phyloP scores from a whole-genome alignment of 2,888 invertebrate species.

The Pseudococcus jackbeardsleyi region DNA sequence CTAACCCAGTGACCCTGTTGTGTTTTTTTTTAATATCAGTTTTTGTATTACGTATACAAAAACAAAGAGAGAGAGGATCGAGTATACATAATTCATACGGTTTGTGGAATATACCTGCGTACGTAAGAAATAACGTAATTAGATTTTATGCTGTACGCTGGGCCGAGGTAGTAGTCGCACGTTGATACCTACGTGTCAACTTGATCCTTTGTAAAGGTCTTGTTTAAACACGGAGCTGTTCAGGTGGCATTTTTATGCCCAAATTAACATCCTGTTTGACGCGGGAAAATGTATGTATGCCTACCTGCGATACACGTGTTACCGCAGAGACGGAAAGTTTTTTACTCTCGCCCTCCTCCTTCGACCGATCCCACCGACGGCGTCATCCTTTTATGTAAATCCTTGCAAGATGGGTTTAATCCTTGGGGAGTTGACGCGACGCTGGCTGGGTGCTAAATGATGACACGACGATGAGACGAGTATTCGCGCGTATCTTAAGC shows the following conservation, averaged over 20 bases:
- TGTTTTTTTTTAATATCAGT: not conserved
- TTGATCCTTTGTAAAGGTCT: not conserved
- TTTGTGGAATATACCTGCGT: not conserved
- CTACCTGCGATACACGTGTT: not conserved
- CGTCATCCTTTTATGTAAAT: not conserved
- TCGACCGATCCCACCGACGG: not conserved
- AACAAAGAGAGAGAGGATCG: not conserved
- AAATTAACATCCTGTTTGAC: conserved; percentile 12
- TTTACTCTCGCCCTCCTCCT: not conserved
- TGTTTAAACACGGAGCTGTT: not conserved
- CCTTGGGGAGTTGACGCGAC: not conserved
- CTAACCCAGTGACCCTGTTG: not conserved
- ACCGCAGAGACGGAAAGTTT: not conserved
- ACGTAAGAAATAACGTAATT: not conserved
- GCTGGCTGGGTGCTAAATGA: not conserved
- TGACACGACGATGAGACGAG: not conserved
- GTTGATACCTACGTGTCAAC: not conserved
- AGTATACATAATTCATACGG: conserved; percentile 11
- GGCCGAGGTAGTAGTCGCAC: not conserved
- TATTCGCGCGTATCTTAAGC: not conserved
- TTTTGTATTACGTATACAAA: not conserved
- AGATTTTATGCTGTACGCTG: not conserved
- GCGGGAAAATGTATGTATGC: not conserved
- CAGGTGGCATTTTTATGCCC: conserved; percentile 17
- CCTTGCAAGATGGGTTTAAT: not conserved